Conservation (phyloP, 2,888 invertebrate genomes). For the Cantharis nigra region DNA sequence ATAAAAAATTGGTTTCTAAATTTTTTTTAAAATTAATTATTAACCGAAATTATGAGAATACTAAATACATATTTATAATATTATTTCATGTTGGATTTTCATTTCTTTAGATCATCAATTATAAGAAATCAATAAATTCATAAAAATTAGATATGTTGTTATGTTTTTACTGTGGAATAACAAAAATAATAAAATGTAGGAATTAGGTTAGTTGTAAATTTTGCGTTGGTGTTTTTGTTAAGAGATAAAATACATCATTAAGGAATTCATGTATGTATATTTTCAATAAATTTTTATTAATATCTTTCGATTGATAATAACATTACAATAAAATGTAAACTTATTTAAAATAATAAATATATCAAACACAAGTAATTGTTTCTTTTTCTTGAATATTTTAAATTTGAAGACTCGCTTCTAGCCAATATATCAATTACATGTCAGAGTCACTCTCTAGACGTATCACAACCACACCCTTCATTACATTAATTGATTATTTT, state of each 20-base stretch:
- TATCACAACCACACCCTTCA: neutral
- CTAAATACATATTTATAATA: neutral
- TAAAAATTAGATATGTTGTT: neutral
- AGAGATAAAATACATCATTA: neutral
- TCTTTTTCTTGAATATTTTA: neutral
- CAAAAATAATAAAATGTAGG: neutral
- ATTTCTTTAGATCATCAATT: no score
- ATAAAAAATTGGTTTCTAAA: neutral
- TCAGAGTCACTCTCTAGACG: neutral
- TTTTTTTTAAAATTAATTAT: neutral
- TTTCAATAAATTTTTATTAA: neutral
- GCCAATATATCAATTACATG: neutral
- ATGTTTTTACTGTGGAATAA: neutral
- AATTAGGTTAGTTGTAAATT: neutral
- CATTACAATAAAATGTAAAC: neutral
- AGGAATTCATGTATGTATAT: neutral
- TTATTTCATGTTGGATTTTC: neutral
- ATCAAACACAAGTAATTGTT: neutral
- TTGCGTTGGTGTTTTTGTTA: neutral
- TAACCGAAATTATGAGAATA: neutral
- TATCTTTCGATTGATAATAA: neutral
- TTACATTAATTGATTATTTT: neutral
- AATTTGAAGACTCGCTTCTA: neutral
- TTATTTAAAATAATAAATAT: neutral
- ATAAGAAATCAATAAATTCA: neutral